Evolutionary conservation across 2,888 invertebrate genomes (phyloP).

Genomic region (Sinotaia quadrata): DNA sequence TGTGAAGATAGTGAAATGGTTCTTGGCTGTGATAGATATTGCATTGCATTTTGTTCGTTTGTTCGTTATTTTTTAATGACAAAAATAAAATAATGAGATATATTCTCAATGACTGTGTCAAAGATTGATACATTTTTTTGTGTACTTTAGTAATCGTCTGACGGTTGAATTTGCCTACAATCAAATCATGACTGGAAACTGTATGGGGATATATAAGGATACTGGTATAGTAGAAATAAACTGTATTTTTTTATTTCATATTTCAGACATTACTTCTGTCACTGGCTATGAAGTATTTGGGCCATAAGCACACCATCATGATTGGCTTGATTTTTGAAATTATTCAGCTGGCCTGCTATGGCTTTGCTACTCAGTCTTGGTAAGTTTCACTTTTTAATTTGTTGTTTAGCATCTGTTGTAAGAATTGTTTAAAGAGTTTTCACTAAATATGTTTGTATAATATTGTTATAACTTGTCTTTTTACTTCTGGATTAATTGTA

Average conservation of each 20-base stretch:
- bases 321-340: constrained; percentile 96
- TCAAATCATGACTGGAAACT: background rate
- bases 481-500: too few relatives aligned
- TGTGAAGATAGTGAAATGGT: too few relatives aligned
- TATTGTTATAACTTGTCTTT: too few relatives aligned
- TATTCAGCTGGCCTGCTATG: constrained; percentile 97
- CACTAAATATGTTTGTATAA: too few relatives aligned
- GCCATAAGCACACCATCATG: constrained; percentile 97
- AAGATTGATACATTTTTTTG: background rate
- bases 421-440: too few relatives aligned
- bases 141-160: background rate
- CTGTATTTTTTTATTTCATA: background rate
- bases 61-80: too few relatives aligned
- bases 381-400: constrained; percentile 72
- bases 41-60: too few relatives aligned
- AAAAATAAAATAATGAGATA: too few relatives aligned
- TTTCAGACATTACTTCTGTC: constrained; percentile 77
- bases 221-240: background rate
- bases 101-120: background rate
- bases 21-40: too few relatives aligned
- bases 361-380: constrained; percentile 96
- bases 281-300: constrained; percentile 87
- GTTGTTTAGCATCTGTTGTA: background rate
- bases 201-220: background rate
- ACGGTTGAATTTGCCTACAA: background rate